Evolutionary conservation across 1,140 invertebrate species (phyloP), one percentile per base, ranked within the genome.

Genomic region (Hypothenemus hampei): DNA sequence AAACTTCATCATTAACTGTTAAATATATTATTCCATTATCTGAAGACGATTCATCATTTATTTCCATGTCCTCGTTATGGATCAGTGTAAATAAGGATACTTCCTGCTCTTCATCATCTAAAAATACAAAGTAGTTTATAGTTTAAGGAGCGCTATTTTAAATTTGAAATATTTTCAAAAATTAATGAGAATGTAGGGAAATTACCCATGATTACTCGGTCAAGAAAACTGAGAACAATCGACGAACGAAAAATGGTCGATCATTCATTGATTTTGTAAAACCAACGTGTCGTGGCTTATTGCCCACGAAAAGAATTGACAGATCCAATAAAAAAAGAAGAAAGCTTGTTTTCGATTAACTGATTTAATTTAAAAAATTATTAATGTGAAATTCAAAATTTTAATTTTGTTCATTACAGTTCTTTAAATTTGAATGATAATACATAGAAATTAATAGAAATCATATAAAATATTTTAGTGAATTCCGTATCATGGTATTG

Each of bases 141-240:
- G 5, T 13, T 10, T 10, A 11, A 16, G 43, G 20, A n/a, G n/a
- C n/a, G 20, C 3, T n/a, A 19, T 3, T 46, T 45, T 45, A 2
- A 3, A 2, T 36, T 31, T 35, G 10, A 36, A 43, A 35, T 49
- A 37, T 52, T 51, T 59, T 24, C 23, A 59, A 44, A 35, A 31
- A 39, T 29, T 23, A 37, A 37, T 51, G 33, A 31, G 33, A 57
- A 62, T 43, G 52, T 48, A 26, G 61, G 61, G 61, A 60, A 62
- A 62, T 62, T 62, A 62, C 61, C 61, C 61, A 62, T 62, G 50
- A 62, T 62, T 19, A n/a, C 10, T n/a, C 22, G n/a, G 10, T 13
- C 26, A 31, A 2, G 26, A 31, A 31, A 31, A 31, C 13, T 11
- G 13, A 31, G 8, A 31, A 31, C 8, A 11, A 31, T 2, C 26